phyloP scores from a whole-genome alignment of 2,888 invertebrate species.

The Leptarthrus brevirostris region DNA sequence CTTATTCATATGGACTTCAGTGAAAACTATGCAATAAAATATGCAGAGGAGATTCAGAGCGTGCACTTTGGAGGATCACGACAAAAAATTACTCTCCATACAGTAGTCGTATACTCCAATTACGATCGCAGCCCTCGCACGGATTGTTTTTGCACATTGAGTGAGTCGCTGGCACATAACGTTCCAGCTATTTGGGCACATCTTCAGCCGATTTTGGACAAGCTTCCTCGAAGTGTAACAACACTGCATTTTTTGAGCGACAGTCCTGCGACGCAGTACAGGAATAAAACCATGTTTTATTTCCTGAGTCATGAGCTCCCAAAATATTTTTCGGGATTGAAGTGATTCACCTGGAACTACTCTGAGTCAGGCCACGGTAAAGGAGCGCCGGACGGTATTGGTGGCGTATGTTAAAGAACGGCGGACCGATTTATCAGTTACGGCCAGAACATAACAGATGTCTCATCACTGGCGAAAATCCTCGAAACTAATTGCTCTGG shows the following conservation, averaged over 20 bases:
- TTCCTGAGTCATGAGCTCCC: too few relatives aligned
- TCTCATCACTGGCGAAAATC: too few relatives aligned
- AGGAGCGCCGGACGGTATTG: neutral
- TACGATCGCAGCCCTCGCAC: too few relatives aligned
- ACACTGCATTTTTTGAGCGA: conserved; percentile 11
- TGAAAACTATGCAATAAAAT: conserved; percentile 18
- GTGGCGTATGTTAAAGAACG: too few relatives aligned
- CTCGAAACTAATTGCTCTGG: too few relatives aligned
- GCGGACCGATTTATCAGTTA: too few relatives aligned
- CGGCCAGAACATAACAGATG: too few relatives aligned
- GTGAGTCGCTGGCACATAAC: neutral
- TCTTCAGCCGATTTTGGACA: conserved; percentile 7
- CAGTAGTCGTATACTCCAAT: neutral
- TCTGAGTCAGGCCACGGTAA: neutral
- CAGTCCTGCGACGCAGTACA: neutral
- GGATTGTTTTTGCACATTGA: conserved; percentile 2
- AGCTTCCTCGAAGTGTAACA: neutral
- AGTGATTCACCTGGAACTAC: conserved; percentile 12
- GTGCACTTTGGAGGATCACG: conserved; percentile 23
- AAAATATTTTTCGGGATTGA: neutral
- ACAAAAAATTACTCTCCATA: conserved; percentile 7
- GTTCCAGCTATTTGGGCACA: conserved; percentile 24
- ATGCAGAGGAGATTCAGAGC: conserved; percentile 7
- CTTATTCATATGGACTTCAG: conserved; percentile 25
- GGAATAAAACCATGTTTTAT: neutral